phyloP scores from a whole-genome alignment of 2,888 invertebrate genomes.

The Leucoptera coffeella region DNA sequence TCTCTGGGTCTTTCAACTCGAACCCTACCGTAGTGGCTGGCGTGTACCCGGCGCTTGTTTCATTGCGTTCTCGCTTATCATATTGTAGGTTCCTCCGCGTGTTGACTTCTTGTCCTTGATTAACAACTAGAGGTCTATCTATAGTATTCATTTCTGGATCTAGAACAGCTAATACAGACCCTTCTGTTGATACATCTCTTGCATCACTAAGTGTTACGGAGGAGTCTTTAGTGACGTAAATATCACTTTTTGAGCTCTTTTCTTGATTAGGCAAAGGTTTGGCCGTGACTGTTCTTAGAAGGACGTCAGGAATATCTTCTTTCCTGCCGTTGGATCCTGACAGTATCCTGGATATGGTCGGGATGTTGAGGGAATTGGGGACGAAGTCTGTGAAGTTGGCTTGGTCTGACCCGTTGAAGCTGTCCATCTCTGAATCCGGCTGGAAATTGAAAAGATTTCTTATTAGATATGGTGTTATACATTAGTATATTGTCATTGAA shows the following conservation, averaged over 20 bases:
- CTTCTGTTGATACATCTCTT: conserved; percentile 39
- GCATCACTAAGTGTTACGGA: conserved; percentile 38
- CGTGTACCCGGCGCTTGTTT: conserved; percentile 29
- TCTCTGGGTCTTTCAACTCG: conserved; percentile 38
- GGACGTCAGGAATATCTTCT: conserved; percentile 73
- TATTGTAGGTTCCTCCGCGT: conserved; percentile 45
- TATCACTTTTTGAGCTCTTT: conserved; percentile 35
- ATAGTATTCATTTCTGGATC: conserved; percentile 48
- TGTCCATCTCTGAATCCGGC: conserved; percentile 33
- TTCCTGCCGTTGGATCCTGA: conserved; percentile 82
- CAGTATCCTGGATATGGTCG: conserved; percentile 77
- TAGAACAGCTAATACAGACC: conserved; percentile 36
- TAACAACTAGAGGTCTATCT: conserved; percentile 41
- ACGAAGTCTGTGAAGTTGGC: conserved; percentile 58
- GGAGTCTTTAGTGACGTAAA: conserved; percentile 33
- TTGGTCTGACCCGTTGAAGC: conserved; percentile 33
- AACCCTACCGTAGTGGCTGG: conserved; percentile 42
- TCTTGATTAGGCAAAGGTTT: conserved; percentile 41
- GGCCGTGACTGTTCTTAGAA: conserved; percentile 62
- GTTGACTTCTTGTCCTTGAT: conserved; percentile 45
- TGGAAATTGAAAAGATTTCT: conserved; percentile 16
- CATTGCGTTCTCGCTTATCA: conserved; percentile 30
- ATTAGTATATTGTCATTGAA: no score
- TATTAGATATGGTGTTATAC: no score
- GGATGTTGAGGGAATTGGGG: conserved; percentile 65